These are phyloP conservation scores for Mnemiopsis leidyi DNA, from an alignment of 37 sponge, comb jelly and placozoan species.

Conservation along the genomic window DNA sequence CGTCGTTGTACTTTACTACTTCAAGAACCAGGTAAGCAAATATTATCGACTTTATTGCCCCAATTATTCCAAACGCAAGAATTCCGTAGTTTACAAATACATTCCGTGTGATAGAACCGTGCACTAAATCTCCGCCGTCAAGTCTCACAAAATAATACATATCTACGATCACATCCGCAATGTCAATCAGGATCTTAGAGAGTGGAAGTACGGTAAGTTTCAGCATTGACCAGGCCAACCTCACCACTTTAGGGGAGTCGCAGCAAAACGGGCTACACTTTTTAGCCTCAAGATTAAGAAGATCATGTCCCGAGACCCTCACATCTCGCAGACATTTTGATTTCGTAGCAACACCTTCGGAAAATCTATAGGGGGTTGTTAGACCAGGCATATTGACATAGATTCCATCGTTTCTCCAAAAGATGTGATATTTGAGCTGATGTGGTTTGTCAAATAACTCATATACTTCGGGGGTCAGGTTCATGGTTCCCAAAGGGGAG, in stretches of 20 bases:
- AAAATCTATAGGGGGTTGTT: neutral
- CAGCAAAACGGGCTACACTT: neutral
- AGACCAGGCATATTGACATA: neutral
- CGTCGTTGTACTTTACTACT: neutral
- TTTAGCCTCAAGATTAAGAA: neutral
- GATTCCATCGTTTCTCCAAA: neutral
- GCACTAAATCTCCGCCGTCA: neutral
- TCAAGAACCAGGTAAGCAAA: neutral
- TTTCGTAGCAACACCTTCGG: neutral
- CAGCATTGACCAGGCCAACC: neutral
- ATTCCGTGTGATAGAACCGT: neutral
- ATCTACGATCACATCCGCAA: neutral
- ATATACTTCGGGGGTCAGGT: neutral
- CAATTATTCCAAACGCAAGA: neutral
- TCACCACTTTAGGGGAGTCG: neutral
- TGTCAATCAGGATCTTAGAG: neutral
- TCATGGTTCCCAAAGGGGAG: neutral
- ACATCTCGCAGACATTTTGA: neutral
- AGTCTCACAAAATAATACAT: neutral
- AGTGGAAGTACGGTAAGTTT: neutral
- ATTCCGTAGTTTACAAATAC: neutral
- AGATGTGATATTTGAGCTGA: neutral
- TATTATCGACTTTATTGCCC: neutral
- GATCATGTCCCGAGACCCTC: neutral
- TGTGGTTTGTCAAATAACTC: neutral